Conservation (phyloP, 2,888 invertebrate genomes). For the Clitarchus hookeri region DNA sequence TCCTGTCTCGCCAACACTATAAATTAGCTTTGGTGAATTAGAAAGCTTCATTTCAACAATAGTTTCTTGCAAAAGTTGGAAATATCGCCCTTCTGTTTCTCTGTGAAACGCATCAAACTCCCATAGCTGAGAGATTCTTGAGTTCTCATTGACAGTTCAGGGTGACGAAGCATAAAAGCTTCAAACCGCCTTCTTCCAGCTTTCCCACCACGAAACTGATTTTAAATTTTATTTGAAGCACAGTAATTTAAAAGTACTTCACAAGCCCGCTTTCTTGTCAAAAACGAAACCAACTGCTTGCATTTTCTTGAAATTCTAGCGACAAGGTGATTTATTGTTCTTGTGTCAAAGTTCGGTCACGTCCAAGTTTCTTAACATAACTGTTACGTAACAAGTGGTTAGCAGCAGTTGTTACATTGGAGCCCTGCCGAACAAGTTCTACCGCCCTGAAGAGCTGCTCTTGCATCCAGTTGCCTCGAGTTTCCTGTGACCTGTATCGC, state of each 20-base stretch:
- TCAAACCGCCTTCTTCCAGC: background rate
- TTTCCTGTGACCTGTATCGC: background rate
- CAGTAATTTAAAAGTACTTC: background rate
- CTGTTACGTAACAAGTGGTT: background rate
- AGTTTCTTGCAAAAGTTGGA: background rate
- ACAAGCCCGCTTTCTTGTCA: conserved; percentile 16
- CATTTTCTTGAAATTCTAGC: conserved; percentile 7
- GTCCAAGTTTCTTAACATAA: background rate
- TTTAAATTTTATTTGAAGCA: background rate
- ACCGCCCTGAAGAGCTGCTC: too few relatives aligned
- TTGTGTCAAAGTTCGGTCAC: background rate
- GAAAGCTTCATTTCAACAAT: background rate
- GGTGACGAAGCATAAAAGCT: conserved; percentile 18
- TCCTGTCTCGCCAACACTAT: background rate
- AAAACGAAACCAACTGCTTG: background rate
- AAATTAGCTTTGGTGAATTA: background rate
- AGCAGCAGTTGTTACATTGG: background rate
- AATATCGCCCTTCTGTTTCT: background rate
- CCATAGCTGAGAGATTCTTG: background rate
- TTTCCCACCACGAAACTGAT: conserved; percentile 19
- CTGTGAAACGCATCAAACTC: conserved; percentile 10
- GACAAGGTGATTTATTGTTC: background rate
- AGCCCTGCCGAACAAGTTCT: background rate
- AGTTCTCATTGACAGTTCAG: conserved; percentile 18
- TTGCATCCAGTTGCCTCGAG: too few relatives aligned